Evolutionary conservation across 2,797 vertebrate species (phyloP).

Genomic region (Neopelma chrysocephalum): DNA sequence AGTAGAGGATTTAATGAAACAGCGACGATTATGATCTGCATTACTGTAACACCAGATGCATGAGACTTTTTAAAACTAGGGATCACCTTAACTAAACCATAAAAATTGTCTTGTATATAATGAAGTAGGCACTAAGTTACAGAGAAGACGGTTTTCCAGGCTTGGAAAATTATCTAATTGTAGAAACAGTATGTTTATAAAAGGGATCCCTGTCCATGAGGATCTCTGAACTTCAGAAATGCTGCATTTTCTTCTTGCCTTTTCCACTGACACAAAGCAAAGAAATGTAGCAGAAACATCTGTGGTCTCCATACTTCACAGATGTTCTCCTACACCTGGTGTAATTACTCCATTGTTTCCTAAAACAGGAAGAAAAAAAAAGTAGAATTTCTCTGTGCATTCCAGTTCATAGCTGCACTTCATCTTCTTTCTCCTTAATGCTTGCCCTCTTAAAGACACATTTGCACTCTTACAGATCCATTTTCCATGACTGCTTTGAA

Average conservation of each 20-base stretch:
- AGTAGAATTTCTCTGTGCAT: not conserved
- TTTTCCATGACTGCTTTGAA: not conserved
- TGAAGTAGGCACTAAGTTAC: not conserved
- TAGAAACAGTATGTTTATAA: not conserved
- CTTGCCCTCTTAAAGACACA: not conserved
- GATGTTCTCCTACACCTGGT: not conserved
- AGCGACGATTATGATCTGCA: not conserved
- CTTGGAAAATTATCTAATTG: not conserved
- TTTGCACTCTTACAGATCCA: not conserved
- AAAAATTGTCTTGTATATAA: not conserved
- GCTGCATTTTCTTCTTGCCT: not conserved
- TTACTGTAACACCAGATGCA: not conserved
- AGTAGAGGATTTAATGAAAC: not conserved
- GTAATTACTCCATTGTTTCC: not conserved
- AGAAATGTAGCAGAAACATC: not conserved
- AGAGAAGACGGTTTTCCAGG: not conserved
- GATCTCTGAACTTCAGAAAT: not conserved
- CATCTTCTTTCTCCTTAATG: not conserved
- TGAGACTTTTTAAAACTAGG: not conserved
- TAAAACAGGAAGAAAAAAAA: not conserved
- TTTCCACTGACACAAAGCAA: not conserved
- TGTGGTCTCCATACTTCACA: not conserved
- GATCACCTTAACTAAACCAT: not conserved
- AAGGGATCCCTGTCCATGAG: not conserved
- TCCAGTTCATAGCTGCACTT: not conserved